phyloP scores from a whole-genome alignment of 2,797 vertebrate genomes.

The Enteromius radiatus region DNA sequence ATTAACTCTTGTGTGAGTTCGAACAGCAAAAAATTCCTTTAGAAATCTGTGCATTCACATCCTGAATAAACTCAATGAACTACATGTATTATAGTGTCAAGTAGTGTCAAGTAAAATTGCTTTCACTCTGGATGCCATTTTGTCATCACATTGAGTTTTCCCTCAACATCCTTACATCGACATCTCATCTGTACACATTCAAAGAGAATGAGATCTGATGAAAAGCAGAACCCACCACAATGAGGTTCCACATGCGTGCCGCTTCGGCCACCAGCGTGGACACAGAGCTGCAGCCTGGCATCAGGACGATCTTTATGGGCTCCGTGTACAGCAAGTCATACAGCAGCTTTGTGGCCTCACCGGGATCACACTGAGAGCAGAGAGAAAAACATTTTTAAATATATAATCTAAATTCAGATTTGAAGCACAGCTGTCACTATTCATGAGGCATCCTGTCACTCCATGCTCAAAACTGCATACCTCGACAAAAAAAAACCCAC shows the following conservation, averaged over 20 bases:
- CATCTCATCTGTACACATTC: not conserved
- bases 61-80: not conserved
- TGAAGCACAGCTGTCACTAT: slow-evolving; percentile 19
- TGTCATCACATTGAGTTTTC: not conserved
- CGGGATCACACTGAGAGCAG: slow-evolving; percentile 77
- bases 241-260: slow-evolving; percentile 88
- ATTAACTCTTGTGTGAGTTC: not conserved
- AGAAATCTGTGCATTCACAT: not conserved
- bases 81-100: not conserved
- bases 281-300: slow-evolving; percentile 89
- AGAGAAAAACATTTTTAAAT: slow-evolving; percentile 19
- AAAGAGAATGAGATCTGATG: not conserved
- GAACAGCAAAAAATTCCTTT: not conserved
- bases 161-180: too few relatives aligned
- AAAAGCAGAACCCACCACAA: slow-evolving; percentile 71
- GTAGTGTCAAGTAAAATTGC: not conserved
- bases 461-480: not conserved
- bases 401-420: slow-evolving; percentile 25
- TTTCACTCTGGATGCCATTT: not conserved
- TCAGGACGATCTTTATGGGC: slow-evolving; percentile 84
- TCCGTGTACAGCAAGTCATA: slow-evolving; percentile 86
- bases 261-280: slow-evolving; percentile 90
- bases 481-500: slow-evolving; percentile 9
- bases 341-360: slow-evolving; percentile 83
- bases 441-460: slow-evolving; percentile 6